Percentiles rank a stretch among this genome's conserved stretches.
Evolutionary conservation across 2,113 vertebrate genomes (phyloP).

Genomic region (Aix galericulata): DNA sequence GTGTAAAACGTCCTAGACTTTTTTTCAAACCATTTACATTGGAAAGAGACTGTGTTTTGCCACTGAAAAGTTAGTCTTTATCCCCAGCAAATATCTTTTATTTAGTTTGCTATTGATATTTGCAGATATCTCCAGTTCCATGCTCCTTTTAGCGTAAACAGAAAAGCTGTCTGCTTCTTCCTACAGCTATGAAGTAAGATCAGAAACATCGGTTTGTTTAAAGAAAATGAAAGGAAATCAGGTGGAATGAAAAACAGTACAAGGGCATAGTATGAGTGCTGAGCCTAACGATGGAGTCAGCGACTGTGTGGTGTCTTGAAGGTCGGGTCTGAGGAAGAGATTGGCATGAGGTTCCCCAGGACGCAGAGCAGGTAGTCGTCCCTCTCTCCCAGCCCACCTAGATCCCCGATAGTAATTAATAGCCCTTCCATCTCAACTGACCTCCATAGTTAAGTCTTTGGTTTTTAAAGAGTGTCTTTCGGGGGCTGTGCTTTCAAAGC

Average conservation of each 20-base stretch:
- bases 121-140: not conserved
- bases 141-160: not conserved
- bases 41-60: conserved; percentile 18
- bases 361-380: not conserved
- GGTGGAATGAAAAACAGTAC: not conserved
- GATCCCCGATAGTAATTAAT: not conserved
- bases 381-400: not conserved
- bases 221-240: not conserved
- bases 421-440: not conserved
- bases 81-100: conserved; percentile 41
- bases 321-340: not conserved
- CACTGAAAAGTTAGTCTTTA: conserved; percentile 20
- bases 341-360: not conserved
- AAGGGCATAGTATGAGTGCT: not conserved
- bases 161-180: not conserved
- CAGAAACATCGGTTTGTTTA: not conserved
- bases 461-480: not conserved
- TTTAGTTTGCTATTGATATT: not conserved
- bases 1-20: conserved; percentile 14
- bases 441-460: not conserved
- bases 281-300: not conserved
- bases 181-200: not conserved
- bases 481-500: not conserved
- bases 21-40: not conserved
- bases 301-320: not conserved